A percentile compares a stretch with the other conserved stretches of the same genome.
phyloP scores from a whole-genome alignment of 2,113 vertebrate species.

The Herpailurus yagouaroundi region DNA sequence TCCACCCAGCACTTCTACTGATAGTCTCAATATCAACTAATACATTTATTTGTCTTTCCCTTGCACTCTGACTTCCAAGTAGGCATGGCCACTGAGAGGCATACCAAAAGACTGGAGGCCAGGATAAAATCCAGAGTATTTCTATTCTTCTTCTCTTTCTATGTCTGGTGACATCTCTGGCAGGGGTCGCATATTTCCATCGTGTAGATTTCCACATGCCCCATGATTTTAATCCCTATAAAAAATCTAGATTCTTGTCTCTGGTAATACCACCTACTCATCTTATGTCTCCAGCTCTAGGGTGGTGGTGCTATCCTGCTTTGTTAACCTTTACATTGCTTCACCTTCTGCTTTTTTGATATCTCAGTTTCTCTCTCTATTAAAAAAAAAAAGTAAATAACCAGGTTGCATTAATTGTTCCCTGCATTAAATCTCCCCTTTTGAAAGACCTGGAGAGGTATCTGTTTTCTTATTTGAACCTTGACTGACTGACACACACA shows the following conservation, averaged over 20 bases:
- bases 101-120: neutral
- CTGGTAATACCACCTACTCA: neutral
- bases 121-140: neutral
- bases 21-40: neutral
- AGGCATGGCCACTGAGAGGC: neutral
- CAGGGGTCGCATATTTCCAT: neutral
- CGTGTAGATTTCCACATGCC: neutral
- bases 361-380: neutral
- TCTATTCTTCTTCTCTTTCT: neutral
- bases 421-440: neutral
- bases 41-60: neutral
- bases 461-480: neutral
- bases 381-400: neutral
- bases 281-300: neutral
- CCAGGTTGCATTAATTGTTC: neutral
- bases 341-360: neutral
- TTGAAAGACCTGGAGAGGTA: neutral
- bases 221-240: neutral
- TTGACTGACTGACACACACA: neutral
- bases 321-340: neutral
- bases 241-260: neutral
- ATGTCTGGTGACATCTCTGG: neutral
- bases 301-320: neutral
- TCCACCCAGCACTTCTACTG: neutral
- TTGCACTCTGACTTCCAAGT: neutral